Evolutionary conservation across 64 coral and sea anemone species (phyloP).

Genomic region (Stylophora pistillata): DNA sequence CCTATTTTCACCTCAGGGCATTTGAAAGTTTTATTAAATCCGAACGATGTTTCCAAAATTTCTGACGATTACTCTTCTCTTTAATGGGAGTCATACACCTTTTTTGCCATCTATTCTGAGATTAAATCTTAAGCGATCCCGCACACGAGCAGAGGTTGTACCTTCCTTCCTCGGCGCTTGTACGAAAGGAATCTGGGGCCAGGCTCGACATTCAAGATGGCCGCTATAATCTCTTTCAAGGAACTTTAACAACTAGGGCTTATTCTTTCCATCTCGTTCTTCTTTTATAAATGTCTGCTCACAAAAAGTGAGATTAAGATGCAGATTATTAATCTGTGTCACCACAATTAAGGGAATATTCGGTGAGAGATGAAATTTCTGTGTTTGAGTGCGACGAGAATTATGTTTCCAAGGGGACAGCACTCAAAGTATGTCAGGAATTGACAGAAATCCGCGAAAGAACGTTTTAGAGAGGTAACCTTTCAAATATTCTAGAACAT

Average conservation of each 20-base stretch:
- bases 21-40: too few species aligned
- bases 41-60: too few species aligned
- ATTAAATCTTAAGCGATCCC: too few species aligned
- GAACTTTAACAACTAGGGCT: too few species aligned
- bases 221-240: neutral
- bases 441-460: constrained; percentile 4
- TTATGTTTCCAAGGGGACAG: neutral
- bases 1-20: too few species aligned
- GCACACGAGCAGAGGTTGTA: too few species aligned
- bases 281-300: neutral
- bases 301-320: neutral
- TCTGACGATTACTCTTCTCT: too few species aligned
- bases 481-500: too few species aligned
- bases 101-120: too few species aligned
- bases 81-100: too few species aligned
- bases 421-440: neutral
- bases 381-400: neutral
- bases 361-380: neutral
- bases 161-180: neutral
- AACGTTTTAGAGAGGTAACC: constrained; percentile 9
- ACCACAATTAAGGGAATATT: neutral
- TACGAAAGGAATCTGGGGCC: neutral
- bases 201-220: neutral
- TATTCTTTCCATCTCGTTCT: neutral
- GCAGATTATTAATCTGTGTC: neutral